phyloP scores from a whole-genome alignment of 2,797 vertebrate species.

The Psittacula derbiana region DNA sequence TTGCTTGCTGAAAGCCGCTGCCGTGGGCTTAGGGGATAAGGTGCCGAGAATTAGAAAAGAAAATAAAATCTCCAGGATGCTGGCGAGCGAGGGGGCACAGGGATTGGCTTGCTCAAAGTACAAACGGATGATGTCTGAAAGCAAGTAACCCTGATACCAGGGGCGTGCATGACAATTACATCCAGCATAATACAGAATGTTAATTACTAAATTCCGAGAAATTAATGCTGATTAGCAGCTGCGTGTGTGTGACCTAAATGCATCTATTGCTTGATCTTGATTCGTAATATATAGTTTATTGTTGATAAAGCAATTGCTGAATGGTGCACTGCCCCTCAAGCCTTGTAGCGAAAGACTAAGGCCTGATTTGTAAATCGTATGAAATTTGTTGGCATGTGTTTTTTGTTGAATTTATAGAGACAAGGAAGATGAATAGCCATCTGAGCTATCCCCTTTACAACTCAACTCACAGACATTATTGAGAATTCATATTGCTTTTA shows the following conservation, averaged over 20 bases:
- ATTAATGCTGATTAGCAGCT: slow-evolving; percentile 62
- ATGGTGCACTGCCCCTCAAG: background rate
- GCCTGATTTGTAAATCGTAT: background rate
- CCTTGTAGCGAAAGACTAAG: background rate
- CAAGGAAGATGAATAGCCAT: background rate
- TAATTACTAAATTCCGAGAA: slow-evolving; percentile 61
- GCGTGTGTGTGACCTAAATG: slow-evolving; percentile 57
- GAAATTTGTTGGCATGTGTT: slow-evolving; percentile 13
- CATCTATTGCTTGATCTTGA: slow-evolving; percentile 46
- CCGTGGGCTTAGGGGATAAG: slow-evolving; percentile 48
- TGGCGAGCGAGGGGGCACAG: background rate
- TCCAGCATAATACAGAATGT: slow-evolving; percentile 42
- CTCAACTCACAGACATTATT: slow-evolving; percentile 46
- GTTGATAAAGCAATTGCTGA: slow-evolving; percentile 32
- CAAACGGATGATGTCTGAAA: background rate
- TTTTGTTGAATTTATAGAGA: background rate
- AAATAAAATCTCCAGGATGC: slow-evolving; percentile 38
- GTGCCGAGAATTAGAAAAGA: slow-evolving; percentile 36
- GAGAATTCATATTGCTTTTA: slow-evolving; percentile 72
- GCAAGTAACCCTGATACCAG: slow-evolving; percentile 14
- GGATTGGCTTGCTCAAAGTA: background rate
- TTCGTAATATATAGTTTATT: slow-evolving; percentile 16
- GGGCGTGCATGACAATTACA: slow-evolving; percentile 28
- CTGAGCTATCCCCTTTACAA: slow-evolving; percentile 37
- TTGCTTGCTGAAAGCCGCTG: background rate